Percentiles rank a stretch among this genome's conserved stretches.
Conservation (phyloP, 2,888 invertebrate species). For the Autographa gamma region DNA sequence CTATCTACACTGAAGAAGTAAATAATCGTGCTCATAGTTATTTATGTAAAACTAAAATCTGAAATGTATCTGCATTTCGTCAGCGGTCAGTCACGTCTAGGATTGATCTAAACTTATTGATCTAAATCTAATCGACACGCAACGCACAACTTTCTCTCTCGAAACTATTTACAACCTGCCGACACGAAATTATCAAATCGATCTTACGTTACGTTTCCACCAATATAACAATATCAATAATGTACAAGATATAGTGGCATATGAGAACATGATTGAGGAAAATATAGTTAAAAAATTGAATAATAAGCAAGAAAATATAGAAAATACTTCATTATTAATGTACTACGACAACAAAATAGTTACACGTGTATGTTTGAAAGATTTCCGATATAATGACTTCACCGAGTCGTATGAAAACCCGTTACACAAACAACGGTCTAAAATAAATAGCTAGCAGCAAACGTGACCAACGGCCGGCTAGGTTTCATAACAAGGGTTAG, state of each 20-base stretch:
- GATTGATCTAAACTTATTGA: slow-evolving; percentile 12
- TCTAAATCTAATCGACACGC: slow-evolving; percentile 21
- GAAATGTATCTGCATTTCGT: slow-evolving; percentile 7
- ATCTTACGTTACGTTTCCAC: not conserved
- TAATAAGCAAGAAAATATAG: not conserved
- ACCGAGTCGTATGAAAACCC: slow-evolving; percentile 47
- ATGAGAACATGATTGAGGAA: not conserved
- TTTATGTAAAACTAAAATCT: not conserved
- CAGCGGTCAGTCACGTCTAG: slow-evolving; percentile 8
- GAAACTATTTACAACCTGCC: slow-evolving; percentile 17
- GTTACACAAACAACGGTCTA: slow-evolving; percentile 64
- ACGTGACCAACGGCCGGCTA: slow-evolving; percentile 76
- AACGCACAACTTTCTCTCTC: slow-evolving; percentile 19
- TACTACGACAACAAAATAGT: slow-evolving; percentile 26
- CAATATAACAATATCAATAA: not conserved
- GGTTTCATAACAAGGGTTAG: slow-evolving; percentile 79
- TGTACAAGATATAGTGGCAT: not conserved
- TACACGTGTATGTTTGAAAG: slow-evolving; percentile 39
- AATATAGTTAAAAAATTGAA: not conserved
- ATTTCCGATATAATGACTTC: slow-evolving; percentile 49
- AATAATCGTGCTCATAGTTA: not conserved
- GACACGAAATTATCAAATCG: slow-evolving; percentile 12
- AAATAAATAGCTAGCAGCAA: slow-evolving; percentile 61
- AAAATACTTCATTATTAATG: slow-evolving; percentile 13
- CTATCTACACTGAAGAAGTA: not conserved